Conservation (phyloP, 2,797 vertebrate species). For the Rhinogobio ventralis region DNA sequence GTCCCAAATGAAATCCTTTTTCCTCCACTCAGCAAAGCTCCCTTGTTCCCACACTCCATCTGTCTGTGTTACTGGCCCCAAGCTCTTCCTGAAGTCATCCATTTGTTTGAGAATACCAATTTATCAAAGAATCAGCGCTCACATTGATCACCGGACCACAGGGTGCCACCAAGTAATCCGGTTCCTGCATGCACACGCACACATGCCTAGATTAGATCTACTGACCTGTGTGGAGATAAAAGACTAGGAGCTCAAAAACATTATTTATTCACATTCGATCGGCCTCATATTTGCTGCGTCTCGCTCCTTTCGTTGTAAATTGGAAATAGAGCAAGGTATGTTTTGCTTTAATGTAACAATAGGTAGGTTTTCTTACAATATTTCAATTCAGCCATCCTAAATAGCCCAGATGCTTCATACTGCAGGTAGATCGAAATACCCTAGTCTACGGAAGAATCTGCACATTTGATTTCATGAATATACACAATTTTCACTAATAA, state of each 20-base stretch:
- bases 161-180: conserved; percentile 67
- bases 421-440: not conserved
- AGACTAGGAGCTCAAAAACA: conserved; percentile 47
- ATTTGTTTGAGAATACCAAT: conserved; percentile 78
- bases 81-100: conserved; percentile 76
- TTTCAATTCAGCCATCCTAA: not conserved
- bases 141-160: conserved; percentile 70
- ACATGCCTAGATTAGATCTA: conserved; percentile 65
- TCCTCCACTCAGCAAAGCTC: conserved; percentile 63
- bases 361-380: not conserved
- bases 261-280: conserved; percentile 50
- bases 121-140: conserved; percentile 75
- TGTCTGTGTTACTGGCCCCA: conserved; percentile 73
- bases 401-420: conserved; percentile 10
- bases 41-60: conserved; percentile 68
- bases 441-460: conserved; percentile 4
- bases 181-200: conserved; percentile 60
- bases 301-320: conserved; percentile 31
- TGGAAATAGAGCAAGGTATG: conserved; percentile 19
- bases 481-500: conserved; percentile 2
- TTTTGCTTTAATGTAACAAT: conserved; percentile 18
- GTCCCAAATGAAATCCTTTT: conserved; percentile 64
- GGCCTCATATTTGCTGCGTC: conserved; percentile 30
- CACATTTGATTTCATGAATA: conserved; percentile 22
- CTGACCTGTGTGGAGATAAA: conserved; percentile 51